Percentiles rank a stretch among this genome's conserved stretches.
Conservation (phyloP, 2,888 invertebrate genomes). For the Melangyna quadrimaculata region DNA sequence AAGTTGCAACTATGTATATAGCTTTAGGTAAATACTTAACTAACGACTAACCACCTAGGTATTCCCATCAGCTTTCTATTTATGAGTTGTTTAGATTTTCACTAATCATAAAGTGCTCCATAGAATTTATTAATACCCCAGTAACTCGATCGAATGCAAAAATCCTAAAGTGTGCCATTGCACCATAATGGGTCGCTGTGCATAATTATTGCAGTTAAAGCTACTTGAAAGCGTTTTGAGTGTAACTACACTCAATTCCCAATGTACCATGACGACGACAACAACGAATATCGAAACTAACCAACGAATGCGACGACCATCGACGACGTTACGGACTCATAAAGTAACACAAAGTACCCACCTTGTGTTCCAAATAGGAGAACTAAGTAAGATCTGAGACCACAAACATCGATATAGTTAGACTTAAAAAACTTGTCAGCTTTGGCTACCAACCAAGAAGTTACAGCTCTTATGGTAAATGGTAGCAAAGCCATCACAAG, state of each 20-base stretch:
- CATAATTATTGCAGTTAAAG: conserved; percentile 35
- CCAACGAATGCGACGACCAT: no score
- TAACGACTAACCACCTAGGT: not conserved
- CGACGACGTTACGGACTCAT: not conserved
- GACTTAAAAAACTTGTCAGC: conserved; percentile 34
- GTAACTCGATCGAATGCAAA: not conserved
- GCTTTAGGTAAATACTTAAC: conserved; percentile 6
- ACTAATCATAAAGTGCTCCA: conserved; percentile 4
- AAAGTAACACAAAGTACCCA: not conserved
- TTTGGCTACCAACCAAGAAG: not conserved
- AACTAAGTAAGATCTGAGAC: not conserved
- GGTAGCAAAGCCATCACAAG: conserved; percentile 41
- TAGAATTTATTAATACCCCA: not conserved
- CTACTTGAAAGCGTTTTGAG: conserved; percentile 37
- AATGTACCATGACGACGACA: conserved; percentile 17
- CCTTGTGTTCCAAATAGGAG: conserved; percentile 56
- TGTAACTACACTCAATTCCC: conserved; percentile 7
- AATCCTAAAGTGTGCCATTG: conserved; percentile 55
- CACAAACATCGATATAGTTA: conserved; percentile 26
- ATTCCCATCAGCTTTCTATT: conserved; percentile 52
- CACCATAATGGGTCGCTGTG: conserved; percentile 48
- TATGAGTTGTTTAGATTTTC: conserved; percentile 50
- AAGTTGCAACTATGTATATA: not conserved
- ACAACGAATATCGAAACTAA: not conserved
- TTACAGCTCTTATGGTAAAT: conserved; percentile 43